Conservation (phyloP, 2,888 invertebrate genomes). For the Xanthorhoe spadicearia region DNA sequence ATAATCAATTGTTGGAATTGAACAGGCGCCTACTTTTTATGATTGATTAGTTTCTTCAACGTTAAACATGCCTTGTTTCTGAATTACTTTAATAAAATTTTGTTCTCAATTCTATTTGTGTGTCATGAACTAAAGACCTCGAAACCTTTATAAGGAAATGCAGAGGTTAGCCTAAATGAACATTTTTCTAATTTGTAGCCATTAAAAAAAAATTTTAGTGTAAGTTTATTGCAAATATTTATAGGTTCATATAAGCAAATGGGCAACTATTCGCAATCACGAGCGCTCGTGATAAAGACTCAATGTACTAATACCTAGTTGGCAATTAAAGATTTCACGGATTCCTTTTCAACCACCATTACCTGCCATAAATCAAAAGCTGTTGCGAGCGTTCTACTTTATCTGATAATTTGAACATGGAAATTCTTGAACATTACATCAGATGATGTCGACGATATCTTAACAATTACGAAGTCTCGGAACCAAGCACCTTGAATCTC, state of each 20-base stretch:
- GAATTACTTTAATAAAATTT: constrained; percentile 43
- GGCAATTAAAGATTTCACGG: constrained; percentile 45
- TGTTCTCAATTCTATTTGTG: constrained; percentile 62
- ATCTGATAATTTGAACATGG: constrained; percentile 41
- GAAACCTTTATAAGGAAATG: constrained; percentile 67
- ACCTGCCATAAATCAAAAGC: constrained; percentile 32
- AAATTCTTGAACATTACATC: constrained; percentile 38
- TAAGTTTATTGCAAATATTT: constrained; percentile 26
- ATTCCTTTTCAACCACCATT: constrained; percentile 38
- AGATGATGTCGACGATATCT: constrained; percentile 37
- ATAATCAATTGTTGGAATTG: constrained; percentile 38
- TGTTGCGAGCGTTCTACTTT: constrained; percentile 37
- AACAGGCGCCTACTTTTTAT: constrained; percentile 33
- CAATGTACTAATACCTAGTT: constrained; percentile 28
- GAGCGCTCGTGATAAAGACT: constrained; percentile 31
- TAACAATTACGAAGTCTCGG: constrained; percentile 47
- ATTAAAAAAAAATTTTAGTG: constrained; percentile 17
- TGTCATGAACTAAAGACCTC: constrained; percentile 66
- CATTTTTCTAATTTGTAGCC: constrained; percentile 51
- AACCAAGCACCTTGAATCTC: constrained; percentile 63
- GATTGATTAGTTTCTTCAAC: constrained; percentile 45
- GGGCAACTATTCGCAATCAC: constrained; percentile 27
- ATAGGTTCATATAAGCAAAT: constrained; percentile 14
- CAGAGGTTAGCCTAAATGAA: constrained; percentile 60
- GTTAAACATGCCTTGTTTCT: constrained; percentile 50